These are phyloP conservation scores for Labrus mixtus DNA, from an alignment of 2,113 vertebrate genomes.

Conservation along the genomic window DNA sequence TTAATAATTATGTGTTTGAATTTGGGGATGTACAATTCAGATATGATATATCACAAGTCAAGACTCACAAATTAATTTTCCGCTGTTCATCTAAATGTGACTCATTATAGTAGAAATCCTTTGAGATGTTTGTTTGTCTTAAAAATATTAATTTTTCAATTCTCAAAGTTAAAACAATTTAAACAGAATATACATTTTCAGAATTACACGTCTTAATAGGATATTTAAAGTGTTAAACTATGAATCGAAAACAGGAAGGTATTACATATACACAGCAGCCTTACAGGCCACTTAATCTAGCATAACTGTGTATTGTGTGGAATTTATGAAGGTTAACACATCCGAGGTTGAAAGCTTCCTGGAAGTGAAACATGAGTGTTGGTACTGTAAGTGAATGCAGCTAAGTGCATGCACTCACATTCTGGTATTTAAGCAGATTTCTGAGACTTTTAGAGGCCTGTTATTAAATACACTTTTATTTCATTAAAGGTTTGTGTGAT, in stretches of 20 bases:
- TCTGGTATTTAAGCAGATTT: conserved; percentile 41
- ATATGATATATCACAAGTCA: no score
- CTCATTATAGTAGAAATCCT: no score
- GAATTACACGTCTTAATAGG: no score
- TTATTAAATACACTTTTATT: conserved; percentile 43
- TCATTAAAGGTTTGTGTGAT: conserved; percentile 31
- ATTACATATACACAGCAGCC: not conserved
- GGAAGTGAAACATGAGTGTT: conserved; percentile 64
- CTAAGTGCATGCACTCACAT: conserved; percentile 54
- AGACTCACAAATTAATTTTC: no score
- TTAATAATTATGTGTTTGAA: no score
- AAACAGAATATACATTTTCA: not conserved
- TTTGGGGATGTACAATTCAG: no score
- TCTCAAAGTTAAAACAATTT: no score
- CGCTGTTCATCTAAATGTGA: no score
- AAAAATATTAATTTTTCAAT: no score
- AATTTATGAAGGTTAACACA: conserved; percentile 58
- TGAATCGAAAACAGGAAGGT: not conserved
- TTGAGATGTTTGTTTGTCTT: no score
- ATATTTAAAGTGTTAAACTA: no score
- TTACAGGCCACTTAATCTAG: conserved; percentile 34
- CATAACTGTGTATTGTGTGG: conserved; percentile 28
- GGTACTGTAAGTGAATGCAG: conserved; percentile 39
- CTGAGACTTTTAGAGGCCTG: conserved; percentile 31
- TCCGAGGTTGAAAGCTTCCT: conserved; percentile 68